Base-by-base conservation (phyloP, 2,888 invertebrate species). In the Lepidocyrtinus sp. region DNA sequence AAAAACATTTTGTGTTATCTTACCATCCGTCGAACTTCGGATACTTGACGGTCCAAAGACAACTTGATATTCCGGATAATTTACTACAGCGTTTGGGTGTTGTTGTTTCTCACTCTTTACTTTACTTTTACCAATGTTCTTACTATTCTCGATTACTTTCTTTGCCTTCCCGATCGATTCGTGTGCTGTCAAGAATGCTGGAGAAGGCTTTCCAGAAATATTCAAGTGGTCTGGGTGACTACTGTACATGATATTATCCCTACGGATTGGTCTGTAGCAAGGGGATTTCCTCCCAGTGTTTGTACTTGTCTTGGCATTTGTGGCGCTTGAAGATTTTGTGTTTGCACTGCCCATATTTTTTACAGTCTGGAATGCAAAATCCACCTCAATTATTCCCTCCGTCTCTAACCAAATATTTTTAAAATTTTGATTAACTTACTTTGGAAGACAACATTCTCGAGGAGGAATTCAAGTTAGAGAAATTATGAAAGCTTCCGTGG, bases 11-110 rank as follows among this genome's bases (percentile, higher is more conserved):
- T 12, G 36, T 36, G 36, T 45, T 78, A 62, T 15, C n/a, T 80
- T 73, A 85, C 85, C 85, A 67, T 85, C 83, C 26, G 81, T 82
- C 26, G 85, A 85, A 59, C 85, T 85, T 69, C 80, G 83, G 24
- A 83, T 70, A 69, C 85, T 85, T 19, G 80, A 73, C 21, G 85
- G 85, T 25, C 85, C 85, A 64, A 82, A 85, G 9, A 83, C 81
- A 46, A 85, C 77, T 81, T 85, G 85, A 50, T 82, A 81, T 7
- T 83, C 83, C 22, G 76, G 72, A 67, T 65, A 75, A 15, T 62
- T 59, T 45, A 26, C 21, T 61, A 24, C 5, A 24, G 19, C 19
- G 24, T 50, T 59, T 67, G 26, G 50, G 1, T 27, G 19, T 50
- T 46, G 70, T 26, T 61, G 25, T 7, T 19, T 7, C 26, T 61